Base-by-base conservation (phyloP, 2,888 invertebrate species). In the Rhodophaea formosa region DNA sequence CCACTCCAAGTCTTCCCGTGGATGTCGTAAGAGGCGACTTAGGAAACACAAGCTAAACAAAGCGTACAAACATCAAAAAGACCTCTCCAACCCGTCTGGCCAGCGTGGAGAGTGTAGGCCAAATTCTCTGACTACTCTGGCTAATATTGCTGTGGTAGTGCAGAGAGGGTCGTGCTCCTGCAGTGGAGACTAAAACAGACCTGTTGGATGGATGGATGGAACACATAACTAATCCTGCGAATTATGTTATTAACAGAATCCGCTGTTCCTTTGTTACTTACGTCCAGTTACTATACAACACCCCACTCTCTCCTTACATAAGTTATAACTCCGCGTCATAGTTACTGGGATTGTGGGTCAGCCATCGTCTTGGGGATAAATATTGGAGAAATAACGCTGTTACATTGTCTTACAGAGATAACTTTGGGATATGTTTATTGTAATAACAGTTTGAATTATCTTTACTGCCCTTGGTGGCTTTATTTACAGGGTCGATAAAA, bases 281-380 rank as follows among this genome's bases (percentile, higher is more conserved):
- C 7, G 62, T 73, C 29, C 55, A 14, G 47, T 68, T 66, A 67
- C 70, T 70, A 69, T 68, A 80, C 79, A 81, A 80, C 77, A 79
- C 75, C 69, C 69, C 66, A 71, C 73, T 74, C n/a, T 77, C 76
- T 77, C 75, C 77, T 72, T 85, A 80, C 81, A 82, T 84, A 86
- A 86, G 76, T 84, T 83, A 86, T 80, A 80, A 74, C 78, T 74
- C 60, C 68, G 62, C 64, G 74, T 80, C 79, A 79, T 80, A 81
- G 80, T 81, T 79, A 75, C 79, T 78, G 74, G 80, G 78, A 79
- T 81, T 84, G 79, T 79, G 79, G 82, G 82, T 80, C 84, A 80
- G 76, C 71, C 71, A 72, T 74, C 76, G 77, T 82, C 84, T 83
- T 80, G 82, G 77, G 80, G 74, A 81, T 84, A 81, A 82, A 80